A percentile compares a stretch with the other conserved stretches of the same genome.
These are phyloP conservation scores for Alfaro cultratus DNA, from an alignment of 2,797 vertebrate genomes.

Conservation along the genomic window DNA sequence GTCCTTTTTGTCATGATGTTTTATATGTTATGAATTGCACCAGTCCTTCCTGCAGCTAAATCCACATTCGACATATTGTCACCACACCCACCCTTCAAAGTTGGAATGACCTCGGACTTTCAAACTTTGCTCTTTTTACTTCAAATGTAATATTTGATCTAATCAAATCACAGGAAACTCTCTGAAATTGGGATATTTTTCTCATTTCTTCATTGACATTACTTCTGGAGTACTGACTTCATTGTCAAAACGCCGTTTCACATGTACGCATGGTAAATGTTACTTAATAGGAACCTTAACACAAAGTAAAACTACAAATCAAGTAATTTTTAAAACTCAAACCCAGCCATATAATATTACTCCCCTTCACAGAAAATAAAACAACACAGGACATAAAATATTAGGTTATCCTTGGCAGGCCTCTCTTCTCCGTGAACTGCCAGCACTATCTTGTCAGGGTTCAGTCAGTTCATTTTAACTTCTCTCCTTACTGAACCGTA, in stretches of 20 bases:
- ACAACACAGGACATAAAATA: slow-evolving; percentile 18
- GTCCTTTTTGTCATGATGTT: neutral
- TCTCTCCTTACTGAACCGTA: slow-evolving; percentile 45
- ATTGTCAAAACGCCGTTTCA: neutral
- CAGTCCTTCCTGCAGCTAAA: neutral
- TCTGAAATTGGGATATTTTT: neutral
- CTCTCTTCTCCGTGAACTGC: slow-evolving; percentile 23
- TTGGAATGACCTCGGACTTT: neutral
- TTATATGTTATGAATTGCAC: neutral
- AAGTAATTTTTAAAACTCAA: neutral
- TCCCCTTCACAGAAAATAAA: neutral
- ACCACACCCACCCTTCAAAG: neutral
- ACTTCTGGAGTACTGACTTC: neutral
- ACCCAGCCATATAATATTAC: neutral
- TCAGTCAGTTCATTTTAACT: slow-evolving; percentile 42
- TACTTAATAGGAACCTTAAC: neutral
- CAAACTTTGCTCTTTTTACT: neutral
- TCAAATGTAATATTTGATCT: no score
- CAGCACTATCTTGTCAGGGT: slow-evolving; percentile 28
- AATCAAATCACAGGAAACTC: no score
- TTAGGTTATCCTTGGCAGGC: neutral
- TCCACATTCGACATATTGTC: neutral
- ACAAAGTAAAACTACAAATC: neutral
- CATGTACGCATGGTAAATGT: neutral
- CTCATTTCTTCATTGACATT: neutral